Percentiles rank a stretch among this genome's conserved stretches.
Evolutionary conservation across 1,140 invertebrate species (phyloP).

Genomic region (Phocides pigmalion): DNA sequence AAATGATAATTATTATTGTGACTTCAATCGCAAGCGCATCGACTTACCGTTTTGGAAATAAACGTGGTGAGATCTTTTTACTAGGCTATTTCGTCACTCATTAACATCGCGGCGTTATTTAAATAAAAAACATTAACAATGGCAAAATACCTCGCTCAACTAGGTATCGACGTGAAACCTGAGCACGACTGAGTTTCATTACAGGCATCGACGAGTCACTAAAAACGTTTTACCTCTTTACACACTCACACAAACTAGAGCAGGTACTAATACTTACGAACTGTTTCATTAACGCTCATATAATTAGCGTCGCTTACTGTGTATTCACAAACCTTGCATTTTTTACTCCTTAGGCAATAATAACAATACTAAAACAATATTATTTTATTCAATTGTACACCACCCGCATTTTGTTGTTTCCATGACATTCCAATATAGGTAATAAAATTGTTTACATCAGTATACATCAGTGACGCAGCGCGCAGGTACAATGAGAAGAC

Average conservation of each 20-base stretch:
- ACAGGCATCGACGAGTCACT: background rate
- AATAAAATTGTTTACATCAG: too few relatives aligned
- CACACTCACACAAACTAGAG: background rate
- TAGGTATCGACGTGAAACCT: background rate
- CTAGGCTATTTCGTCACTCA: constrained; percentile 21
- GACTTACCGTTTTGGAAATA: constrained; percentile 8
- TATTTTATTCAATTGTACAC: too few relatives aligned
- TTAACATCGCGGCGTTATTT: constrained; percentile 20
- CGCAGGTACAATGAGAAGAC: too few relatives aligned
- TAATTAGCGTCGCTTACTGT: too few relatives aligned
- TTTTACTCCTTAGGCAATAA: too few relatives aligned
- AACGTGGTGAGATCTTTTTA: constrained; percentile 25
- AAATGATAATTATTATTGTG: constrained; percentile 19
- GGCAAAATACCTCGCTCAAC: background rate
- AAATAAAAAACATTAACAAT: constrained; percentile 9
- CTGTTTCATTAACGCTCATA: too few relatives aligned
- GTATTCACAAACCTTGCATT: too few relatives aligned
- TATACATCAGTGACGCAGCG: too few relatives aligned
- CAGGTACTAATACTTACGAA: too few relatives aligned
- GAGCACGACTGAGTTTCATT: background rate
- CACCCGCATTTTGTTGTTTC: too few relatives aligned
- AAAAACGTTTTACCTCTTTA: background rate
- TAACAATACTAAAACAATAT: too few relatives aligned
- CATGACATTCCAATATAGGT: too few relatives aligned
- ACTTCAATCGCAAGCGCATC: constrained; percentile 21